Evolutionary conservation across 2,888 invertebrate genomes (phyloP), one percentile per base, ranked within the genome.

Genomic region (Orthonychiurus folsomi): DNA sequence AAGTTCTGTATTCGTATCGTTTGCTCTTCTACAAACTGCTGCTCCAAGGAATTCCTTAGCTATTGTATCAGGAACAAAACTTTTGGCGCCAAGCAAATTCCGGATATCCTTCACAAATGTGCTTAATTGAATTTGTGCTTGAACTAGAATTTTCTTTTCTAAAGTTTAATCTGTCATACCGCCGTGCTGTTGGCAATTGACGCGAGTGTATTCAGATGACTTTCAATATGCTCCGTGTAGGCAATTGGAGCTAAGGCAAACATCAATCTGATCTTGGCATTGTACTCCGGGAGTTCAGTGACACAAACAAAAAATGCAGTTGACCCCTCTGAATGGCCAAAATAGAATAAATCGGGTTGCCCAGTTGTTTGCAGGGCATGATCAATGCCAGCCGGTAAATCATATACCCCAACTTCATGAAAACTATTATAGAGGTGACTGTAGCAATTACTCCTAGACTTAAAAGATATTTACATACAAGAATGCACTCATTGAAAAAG

Each of bases 141-240:
- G 5, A 5, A 37, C 15, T 37, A 37, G 15, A 5, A 37, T 15
- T 37, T 9, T 9, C 37, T 9, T 9, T 37, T 37, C 37, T n/a
- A n/a, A n/a, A n/a, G n/a, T n/a, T n/a, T n/a, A n/a, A n/a, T n/a
- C n/a, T n/a, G n/a, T 5, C 37, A 9, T 37, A 37, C 37, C 62
- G 73, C 67, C 20, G 72, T 37, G 52, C 70, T 63, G n/a, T 63
- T 61, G 2, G 72, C 66, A 54, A 73, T 69, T 1, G 73, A 71
- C 20, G 73, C 66, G 12, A 74, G 59, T 23, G 68, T 62, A 28
- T 60, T 61, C 1, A 72, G 63, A 2, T 72, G 73, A 18, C 77
- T 76, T 21, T 72, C 73, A 62, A 77, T 74, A 65, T 77, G 70
- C 24, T 73, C 72, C 1, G 63, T 62, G 23, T 62, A 68, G 1